phyloP scores from a whole-genome alignment of 2,797 vertebrate species.

The Melanotaenia boesemani region DNA sequence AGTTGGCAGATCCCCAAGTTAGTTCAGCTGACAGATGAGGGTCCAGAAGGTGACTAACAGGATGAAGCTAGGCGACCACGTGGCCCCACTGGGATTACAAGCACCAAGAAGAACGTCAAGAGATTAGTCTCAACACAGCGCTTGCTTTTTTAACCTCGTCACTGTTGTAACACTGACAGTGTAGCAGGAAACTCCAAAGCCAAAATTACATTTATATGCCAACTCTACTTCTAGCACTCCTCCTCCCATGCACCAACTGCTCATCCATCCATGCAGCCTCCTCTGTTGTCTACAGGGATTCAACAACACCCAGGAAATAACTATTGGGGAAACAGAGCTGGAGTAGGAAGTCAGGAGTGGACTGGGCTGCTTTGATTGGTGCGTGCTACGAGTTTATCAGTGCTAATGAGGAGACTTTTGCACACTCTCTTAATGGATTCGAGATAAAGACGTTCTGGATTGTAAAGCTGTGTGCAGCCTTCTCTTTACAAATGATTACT shows the following conservation, averaged over 20 bases:
- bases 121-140: conserved; percentile 89
- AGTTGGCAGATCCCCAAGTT: conserved; percentile 54
- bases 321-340: conserved; percentile 44
- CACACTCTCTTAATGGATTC: conserved; percentile 48
- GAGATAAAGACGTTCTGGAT: conserved; percentile 57
- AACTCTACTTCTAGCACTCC: conserved; percentile 20
- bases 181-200: conserved; percentile 41
- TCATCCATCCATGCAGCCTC: conserved; percentile 53
- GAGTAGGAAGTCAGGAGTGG: conserved; percentile 19
- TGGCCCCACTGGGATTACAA: conserved; percentile 90
- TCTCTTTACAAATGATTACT: conserved; percentile 71
- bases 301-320: conserved; percentile 53
- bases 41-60: conserved; percentile 92
- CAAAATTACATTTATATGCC: conserved; percentile 21
- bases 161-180: conserved; percentile 74
- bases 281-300: conserved; percentile 40
- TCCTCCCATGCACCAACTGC: conserved; percentile 30
- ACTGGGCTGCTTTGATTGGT: conserved; percentile 24
- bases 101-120: conserved; percentile 89
- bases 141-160: conserved; percentile 86
- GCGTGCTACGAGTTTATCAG: conserved; percentile 30
- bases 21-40: conserved; percentile 83
- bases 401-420: conserved; percentile 39
- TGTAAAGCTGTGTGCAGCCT: conserved; percentile 36
- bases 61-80: conserved; percentile 90